Evolutionary conservation across 1,140 invertebrate genomes (phyloP).

Genomic region (Formica selysi): DNA sequence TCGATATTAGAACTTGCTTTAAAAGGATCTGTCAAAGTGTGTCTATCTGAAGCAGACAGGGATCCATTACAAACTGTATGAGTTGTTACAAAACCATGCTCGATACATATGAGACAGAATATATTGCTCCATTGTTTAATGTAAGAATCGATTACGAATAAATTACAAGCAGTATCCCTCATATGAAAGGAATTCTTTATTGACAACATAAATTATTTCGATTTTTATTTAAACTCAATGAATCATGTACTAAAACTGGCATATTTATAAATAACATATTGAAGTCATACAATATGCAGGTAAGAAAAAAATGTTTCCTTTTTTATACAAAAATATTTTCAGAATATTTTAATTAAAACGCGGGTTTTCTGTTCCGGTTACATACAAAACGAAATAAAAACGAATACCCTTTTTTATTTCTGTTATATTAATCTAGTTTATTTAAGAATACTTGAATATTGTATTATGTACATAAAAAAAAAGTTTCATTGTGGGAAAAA

Average conservation of each 20-base stretch:
- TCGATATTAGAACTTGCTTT: constrained; percentile 86
- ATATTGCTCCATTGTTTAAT: neutral
- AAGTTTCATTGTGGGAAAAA: neutral
- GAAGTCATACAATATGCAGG: neutral
- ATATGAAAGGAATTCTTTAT: constrained; percentile 62
- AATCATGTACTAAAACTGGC: neutral
- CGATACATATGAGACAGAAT: neutral
- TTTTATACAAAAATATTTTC: neutral
- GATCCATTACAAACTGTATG: constrained; percentile 90
- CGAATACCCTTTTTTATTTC: neutral
- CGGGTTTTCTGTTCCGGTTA: neutral
- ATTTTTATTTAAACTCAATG: neutral
- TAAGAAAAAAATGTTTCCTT: neutral
- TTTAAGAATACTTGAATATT: neutral
- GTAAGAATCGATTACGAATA: neutral
- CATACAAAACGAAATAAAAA: neutral
- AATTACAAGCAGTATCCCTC: neutral
- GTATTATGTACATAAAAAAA: neutral
- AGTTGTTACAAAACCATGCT: constrained; percentile 53
- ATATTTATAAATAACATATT: neutral
- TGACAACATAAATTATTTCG: constrained; percentile 63
- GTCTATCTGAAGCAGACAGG: constrained; percentile 91
- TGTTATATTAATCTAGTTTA: neutral
- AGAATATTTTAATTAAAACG: neutral
- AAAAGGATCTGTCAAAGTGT: constrained; percentile 88